phyloP scores from a whole-genome alignment of 2,797 vertebrate genomes.

The Arnoldichthys spilopterus region DNA sequence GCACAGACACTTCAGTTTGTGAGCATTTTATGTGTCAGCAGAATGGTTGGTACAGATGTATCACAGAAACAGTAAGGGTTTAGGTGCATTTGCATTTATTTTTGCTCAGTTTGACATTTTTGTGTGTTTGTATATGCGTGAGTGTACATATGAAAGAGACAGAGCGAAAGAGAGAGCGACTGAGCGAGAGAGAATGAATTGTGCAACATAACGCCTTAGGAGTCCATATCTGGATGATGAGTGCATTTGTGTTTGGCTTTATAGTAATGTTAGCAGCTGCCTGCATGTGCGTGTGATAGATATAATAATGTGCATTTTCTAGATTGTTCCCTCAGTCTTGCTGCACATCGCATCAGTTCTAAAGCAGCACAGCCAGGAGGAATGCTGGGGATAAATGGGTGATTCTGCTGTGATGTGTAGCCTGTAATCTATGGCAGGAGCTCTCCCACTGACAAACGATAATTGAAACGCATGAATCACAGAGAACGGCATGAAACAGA shows the following conservation, averaged over 20 bases:
- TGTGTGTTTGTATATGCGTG: neutral
- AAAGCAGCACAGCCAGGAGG: neutral
- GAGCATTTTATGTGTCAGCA: neutral
- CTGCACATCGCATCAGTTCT: neutral
- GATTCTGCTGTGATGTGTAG: constrained; percentile 23
- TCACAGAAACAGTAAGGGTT: neutral
- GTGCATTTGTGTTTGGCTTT: constrained; percentile 21
- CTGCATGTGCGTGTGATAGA: neutral
- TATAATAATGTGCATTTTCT: constrained; percentile 12
- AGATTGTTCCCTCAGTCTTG: neutral
- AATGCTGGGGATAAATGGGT: constrained; percentile 5
- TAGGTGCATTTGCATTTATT: constrained; percentile 1
- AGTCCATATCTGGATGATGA: neutral
- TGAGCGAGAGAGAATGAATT: neutral
- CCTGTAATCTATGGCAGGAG: constrained; percentile 15
- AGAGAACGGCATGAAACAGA: neutral
- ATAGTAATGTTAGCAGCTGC: neutral
- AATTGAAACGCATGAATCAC: constrained; percentile 30
- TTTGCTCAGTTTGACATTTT: neutral
- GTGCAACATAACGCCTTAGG: neutral
- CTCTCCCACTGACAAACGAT: constrained; percentile 26
- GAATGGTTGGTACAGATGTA: neutral
- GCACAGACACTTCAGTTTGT: neutral
- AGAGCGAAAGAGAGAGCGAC: neutral
- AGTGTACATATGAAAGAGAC: neutral